Evolutionary conservation across 2,797 vertebrate species (phyloP).

Genomic region (Zenarchopterus dispar): DNA sequence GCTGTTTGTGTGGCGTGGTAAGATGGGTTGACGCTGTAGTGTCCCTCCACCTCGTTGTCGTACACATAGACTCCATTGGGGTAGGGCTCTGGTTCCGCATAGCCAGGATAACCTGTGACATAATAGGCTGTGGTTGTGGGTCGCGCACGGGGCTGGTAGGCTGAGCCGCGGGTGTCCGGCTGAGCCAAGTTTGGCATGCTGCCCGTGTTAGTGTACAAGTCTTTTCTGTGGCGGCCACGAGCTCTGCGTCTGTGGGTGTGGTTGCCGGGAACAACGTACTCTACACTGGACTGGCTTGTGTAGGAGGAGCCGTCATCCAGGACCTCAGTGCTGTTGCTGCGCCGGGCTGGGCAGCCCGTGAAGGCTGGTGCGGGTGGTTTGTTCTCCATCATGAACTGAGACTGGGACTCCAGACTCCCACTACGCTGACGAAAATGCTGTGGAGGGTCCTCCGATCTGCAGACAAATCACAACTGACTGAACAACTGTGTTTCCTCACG

Average conservation of each 20-base stretch:
- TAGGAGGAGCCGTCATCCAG: constrained; percentile 95
- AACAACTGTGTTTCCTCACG: not conserved
- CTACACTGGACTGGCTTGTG: constrained; percentile 95
- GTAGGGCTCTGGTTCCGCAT: constrained; percentile 84
- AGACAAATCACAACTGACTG: not conserved
- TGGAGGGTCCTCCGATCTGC: constrained; percentile 84
- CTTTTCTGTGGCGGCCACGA: constrained; percentile 86
- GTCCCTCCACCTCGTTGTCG: constrained; percentile 91
- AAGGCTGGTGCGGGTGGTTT: constrained; percentile 78
- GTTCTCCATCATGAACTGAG: constrained; percentile 81
- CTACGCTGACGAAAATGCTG: constrained; percentile 91
- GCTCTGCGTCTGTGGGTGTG: constrained; percentile 83
- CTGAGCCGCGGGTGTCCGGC: constrained; percentile 81
- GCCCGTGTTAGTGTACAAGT: constrained; percentile 87
- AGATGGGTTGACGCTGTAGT: constrained; percentile 90
- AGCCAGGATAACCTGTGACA: constrained; percentile 85
- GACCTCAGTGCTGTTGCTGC: constrained; percentile 95
- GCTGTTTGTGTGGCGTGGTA: constrained; percentile 72
- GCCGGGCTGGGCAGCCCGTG: constrained; percentile 79
- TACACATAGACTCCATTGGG: constrained; percentile 85
- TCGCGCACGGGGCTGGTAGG: constrained; percentile 79
- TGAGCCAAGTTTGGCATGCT: constrained; percentile 97
- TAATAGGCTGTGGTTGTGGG: constrained; percentile 89
- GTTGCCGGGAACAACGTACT: constrained; percentile 83
- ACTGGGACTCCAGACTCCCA: constrained; percentile 94